phyloP scores from a whole-genome alignment of 2,113 vertebrate genomes.

The Connochaetes taurinus region DNA sequence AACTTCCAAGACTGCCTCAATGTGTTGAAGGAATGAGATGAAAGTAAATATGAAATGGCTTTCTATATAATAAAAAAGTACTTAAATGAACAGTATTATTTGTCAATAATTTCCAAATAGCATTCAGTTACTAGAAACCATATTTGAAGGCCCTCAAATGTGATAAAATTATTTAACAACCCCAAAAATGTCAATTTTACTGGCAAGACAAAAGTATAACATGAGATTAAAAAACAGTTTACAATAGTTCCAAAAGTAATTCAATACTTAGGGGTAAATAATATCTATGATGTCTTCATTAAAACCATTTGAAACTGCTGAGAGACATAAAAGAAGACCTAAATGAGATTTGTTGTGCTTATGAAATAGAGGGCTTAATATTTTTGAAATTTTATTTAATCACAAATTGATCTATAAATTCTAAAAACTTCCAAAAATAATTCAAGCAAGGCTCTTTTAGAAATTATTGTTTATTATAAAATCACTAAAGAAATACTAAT shows the following conservation, averaged over 20 bases:
- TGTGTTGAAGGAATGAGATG: background rate
- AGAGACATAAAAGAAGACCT: background rate
- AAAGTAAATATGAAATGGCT: background rate
- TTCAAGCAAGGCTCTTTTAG: background rate
- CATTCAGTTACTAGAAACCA: background rate
- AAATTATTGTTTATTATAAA: background rate
- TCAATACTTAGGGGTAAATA: background rate
- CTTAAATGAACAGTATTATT: background rate
- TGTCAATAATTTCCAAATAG: background rate
- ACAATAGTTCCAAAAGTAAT: background rate
- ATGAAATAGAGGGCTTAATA: background rate
- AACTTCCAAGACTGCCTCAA: background rate
- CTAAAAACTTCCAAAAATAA: background rate
- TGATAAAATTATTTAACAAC: background rate
- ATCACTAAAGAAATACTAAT: background rate
- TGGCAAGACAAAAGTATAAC: background rate
- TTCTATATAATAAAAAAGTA: background rate
- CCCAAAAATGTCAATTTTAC: background rate
- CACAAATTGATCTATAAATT: background rate
- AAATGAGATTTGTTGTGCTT: background rate
- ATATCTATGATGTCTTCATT: background rate
- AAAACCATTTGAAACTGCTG: background rate
- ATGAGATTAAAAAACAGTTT: background rate
- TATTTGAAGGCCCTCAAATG: background rate
- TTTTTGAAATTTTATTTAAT: background rate